Base-by-base conservation (phyloP, 2,888 invertebrate genomes). In the Andrena trimmerana region DNA sequence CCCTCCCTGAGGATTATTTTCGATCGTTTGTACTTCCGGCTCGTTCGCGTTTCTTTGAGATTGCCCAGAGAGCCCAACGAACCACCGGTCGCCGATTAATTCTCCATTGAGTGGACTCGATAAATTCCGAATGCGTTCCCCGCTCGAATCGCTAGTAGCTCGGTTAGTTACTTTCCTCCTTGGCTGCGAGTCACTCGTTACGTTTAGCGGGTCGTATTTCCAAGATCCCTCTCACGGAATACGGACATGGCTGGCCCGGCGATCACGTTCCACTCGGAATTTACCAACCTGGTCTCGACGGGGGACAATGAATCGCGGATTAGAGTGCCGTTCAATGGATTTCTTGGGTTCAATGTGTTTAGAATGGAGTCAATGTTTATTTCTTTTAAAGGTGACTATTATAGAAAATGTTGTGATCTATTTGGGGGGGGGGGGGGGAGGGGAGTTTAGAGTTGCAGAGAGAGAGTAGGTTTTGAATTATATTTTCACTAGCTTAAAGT, bases 41-140 rank as follows among this genome's bases (percentile, higher is more conserved):
- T 76, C 60, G 57, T 54, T 69, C 76, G 63, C 62, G 75, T 84
- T 75, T 77, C 73, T 76, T 78, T 60, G 65, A 63, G 60, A 73
- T 63, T 71, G 57, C 65, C 29, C 33, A 13, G 57, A 10, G 7
- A 50, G 31, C 63, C 59, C 20, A 42, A 69, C 20, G 42, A 36
- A 24, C 57, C 42, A 48, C 50, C 42, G 20, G 1, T 70, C 72
- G 33, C 50, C 76, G 83, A 83, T 83, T 83, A 83, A 83, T 81
- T 81, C 82, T 72, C 83, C 76, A 82, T 83, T 59, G 77, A 77
- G 77, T 73, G 82, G 69, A 83, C 70, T 57, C 82, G 73, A 83
- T 83, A 83, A 82, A 83, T 83, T 82, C 70, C 31, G 59, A 42
- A 70, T 66, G 79, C 70, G 79, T 66, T 52, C 42, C 36, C 13